Base-by-base conservation (phyloP, 2,888 invertebrate species). In the Rotaria magnacalcarata region DNA sequence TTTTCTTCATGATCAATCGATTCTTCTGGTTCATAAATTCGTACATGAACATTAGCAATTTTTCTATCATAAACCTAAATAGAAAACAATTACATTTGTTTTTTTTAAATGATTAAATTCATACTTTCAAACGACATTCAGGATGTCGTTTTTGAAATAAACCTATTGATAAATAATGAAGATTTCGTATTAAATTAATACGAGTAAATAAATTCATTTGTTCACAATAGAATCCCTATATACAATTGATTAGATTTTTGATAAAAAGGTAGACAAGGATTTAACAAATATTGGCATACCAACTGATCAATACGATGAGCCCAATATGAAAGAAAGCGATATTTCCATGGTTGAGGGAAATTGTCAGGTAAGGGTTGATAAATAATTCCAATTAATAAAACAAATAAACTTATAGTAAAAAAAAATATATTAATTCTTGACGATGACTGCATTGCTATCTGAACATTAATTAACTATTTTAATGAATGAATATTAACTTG, bases 291-390 rank as follows among this genome's bases (percentile, higher is more conserved):
- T 58, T 3, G 5, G 24, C 34, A 84, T 85, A 85, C 85, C n/a
- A 85, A 5, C 41, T 43, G 58, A 41, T 85, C 84, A 4, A 58
- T 50, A 11, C 58, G 34, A 34, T 85, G 84, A 43, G 84, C 84
- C 21, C 86, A 84, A 80, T 84, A 86, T 11, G 75, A 86, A 80
- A 86, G 60, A 19, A 86, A 58, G 10, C 86, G 67, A 85, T 86
- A 86, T 85, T 86, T 86, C 86, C 86, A 86, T 56, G 86, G 86
- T 80, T 86, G 86, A 34, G 84, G 74, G 80, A 86, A 84, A 19
- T 86, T 43, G 0, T 86, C 75, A 14, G 86, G 86, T 50, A 86
- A 56, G n/a, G 84, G 86, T 58, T 67, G 84, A 86, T 86, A 58
- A 11, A 60, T 50, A 47, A 67, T 67, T 67, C 67, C 67, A 19